Base-by-base conservation (phyloP, 1,140 invertebrate species). In the Drosophila insularis region DNA sequence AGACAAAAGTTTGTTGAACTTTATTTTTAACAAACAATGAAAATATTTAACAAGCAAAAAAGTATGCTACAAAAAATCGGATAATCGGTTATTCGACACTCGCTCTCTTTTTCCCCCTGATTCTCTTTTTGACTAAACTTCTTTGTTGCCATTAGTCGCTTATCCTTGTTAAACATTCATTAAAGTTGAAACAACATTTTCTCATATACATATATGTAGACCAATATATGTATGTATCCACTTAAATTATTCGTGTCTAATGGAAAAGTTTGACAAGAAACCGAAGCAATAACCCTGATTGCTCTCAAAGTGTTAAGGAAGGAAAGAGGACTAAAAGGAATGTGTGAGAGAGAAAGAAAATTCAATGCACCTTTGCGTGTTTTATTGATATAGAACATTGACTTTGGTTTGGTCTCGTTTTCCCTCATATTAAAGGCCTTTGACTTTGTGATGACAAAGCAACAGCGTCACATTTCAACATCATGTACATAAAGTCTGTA, bases 261-360 rank as follows among this genome's bases (percentile, higher is more conserved):
- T 85, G 81, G 81, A 86, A 85, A 85, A 85, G 74, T 78, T 81
- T 39, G 21, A 37, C 54, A 60, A 65, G 63, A 68, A 50, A 62
- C 62, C 64, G 37, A 35, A 74, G 74, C 64, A 68, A 61, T 69
- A 65, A 58, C 14, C 40, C 58, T 53, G 19, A 77, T 69, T 77
- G 66, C 19, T 46, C 60, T 40, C 13, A 17, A 55, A 50, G 43
- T 61, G 56, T 31, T 17, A 10, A 46, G 14, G 43, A 17, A 50
- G 19, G 17, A 19, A 50, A 5, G 7, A 19, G 43, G 14, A 46
- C 14, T 17, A 8, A 19, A 14, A 7, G 43, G 17, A 14, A 17
- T 1, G 43, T 2, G 8, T 6, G 43, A 8, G 14, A 21, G 17
- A 4, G 43, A 50, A 21, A 21, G 43, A 17, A 21, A 21, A 21